A percentile compares a stretch with the other conserved stretches of the same genome.
Conservation (phyloP, 2,113 vertebrate species). For the Pseudonaja textilis region DNA sequence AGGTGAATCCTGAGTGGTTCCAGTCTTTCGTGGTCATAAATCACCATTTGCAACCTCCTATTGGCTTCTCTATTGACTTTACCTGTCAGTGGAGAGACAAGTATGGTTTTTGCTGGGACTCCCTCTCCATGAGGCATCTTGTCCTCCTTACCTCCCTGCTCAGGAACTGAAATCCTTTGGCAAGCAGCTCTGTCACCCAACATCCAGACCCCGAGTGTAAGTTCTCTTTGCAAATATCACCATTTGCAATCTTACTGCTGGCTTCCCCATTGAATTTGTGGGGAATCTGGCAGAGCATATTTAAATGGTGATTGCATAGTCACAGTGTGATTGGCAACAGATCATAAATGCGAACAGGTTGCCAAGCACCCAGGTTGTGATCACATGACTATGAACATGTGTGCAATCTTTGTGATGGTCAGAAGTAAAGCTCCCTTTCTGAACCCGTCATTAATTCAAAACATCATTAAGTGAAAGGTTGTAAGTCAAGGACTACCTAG, state of each 20-base stretch:
- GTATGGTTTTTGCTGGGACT: not conserved
- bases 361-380: not conserved
- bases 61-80: not conserved
- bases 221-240: not conserved
- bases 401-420: not conserved
- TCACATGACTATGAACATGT: not conserved
- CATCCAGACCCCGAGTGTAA: not conserved
- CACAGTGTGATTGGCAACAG: not conserved
- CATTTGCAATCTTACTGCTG: not conserved
- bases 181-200: not conserved
- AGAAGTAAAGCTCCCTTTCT: not conserved
- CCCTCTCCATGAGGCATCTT: not conserved
- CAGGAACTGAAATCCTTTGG: not conserved
- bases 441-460: not conserved
- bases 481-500: not conserved
- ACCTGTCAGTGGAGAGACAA: not conserved
- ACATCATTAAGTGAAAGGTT: not conserved
- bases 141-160: not conserved
- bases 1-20: not conserved
- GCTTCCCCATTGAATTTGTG: not conserved
- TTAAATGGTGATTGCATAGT: not conserved
- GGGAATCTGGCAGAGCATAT: not conserved
- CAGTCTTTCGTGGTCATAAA: not conserved
- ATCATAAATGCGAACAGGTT: not conserved
- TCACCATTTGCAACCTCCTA: not conserved